Evolutionary conservation across 2,888 invertebrate genomes (phyloP).

Genomic region (Drosophila koepferae): DNA sequence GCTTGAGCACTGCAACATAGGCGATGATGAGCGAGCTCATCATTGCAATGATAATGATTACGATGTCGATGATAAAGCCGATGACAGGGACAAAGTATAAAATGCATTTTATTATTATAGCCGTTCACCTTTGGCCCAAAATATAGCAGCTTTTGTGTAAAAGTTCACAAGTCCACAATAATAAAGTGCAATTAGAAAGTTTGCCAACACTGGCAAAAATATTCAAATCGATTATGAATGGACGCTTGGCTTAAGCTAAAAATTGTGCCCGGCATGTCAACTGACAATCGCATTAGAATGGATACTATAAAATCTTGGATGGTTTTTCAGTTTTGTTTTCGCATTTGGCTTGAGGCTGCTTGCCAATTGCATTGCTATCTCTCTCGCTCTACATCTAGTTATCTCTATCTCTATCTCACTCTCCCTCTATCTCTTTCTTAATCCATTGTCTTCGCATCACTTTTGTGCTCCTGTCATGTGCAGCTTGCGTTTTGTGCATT

Average conservation of each 20-base stretch:
- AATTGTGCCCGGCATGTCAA: constrained; percentile 11
- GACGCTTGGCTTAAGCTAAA: constrained; percentile 21
- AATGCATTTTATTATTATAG: constrained; percentile 73
- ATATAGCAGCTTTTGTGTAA: constrained; percentile 62
- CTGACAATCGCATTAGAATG: constrained; percentile 67
- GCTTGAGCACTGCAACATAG: constrained; percentile 41
- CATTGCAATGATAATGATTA: constrained; percentile 5
- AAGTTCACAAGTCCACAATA: constrained; percentile 61
- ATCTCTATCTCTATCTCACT: not conserved
- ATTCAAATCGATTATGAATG: constrained; percentile 75
- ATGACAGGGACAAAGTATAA: constrained; percentile 59
- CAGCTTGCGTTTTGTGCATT: constrained; percentile 55
- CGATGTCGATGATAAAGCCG: constrained; percentile 22
- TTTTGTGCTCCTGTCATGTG: constrained; percentile 51
- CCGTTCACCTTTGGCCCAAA: constrained; percentile 46
- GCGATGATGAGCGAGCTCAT: constrained; percentile 14
- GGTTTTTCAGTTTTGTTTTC: constrained; percentile 14
- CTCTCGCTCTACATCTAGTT: not conserved
- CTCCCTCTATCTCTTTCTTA: constrained; percentile 20
- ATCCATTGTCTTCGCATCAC: constrained; percentile 60
- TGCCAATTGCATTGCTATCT: constrained; percentile 48
- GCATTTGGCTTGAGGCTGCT: constrained; percentile 38
- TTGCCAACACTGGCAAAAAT: constrained; percentile 66
- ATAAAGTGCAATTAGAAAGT: constrained; percentile 76
- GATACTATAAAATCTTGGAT: constrained; percentile 25